phyloP scores from a whole-genome alignment of 2,113 vertebrate species.

The Sturnira hondurensis region DNA sequence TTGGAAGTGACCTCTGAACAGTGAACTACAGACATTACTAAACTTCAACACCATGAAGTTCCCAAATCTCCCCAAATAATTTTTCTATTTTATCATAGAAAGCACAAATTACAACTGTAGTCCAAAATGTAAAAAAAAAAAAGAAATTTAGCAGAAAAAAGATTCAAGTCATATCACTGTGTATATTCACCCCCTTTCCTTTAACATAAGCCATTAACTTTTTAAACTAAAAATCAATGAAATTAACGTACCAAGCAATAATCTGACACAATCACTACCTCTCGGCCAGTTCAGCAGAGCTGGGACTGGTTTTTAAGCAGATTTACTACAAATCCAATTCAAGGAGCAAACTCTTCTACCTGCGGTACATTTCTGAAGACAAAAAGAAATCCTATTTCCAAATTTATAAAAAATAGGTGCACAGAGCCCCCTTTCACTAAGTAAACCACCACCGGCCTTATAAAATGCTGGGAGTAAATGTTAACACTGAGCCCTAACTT shows the following conservation, averaged over 20 bases:
- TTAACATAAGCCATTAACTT: not conserved
- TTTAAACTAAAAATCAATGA: not conserved
- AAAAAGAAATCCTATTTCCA: not conserved
- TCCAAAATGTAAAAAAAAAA: not conserved
- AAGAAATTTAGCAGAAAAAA: not conserved
- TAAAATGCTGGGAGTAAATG: not conserved
- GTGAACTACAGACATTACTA: not conserved
- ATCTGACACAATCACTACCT: not conserved
- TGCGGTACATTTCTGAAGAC: not conserved
- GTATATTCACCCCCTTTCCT: not conserved
- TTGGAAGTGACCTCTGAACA: not conserved
- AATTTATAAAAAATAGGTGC: not conserved
- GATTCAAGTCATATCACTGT: not conserved
- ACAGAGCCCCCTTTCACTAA: not conserved
- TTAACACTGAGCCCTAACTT: not conserved
- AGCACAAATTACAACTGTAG: not conserved
- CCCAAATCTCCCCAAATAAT: not conserved
- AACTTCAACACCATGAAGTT: not conserved
- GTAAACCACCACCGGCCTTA: not conserved
- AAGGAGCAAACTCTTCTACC: not conserved
- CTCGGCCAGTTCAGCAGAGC: not conserved
- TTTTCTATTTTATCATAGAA: not conserved
- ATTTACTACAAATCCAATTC: not conserved
- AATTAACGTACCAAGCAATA: not conserved
- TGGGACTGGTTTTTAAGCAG: not conserved